Evolutionary conservation across 2,888 invertebrate genomes (phyloP).

Genomic region (Timema cristinae): DNA sequence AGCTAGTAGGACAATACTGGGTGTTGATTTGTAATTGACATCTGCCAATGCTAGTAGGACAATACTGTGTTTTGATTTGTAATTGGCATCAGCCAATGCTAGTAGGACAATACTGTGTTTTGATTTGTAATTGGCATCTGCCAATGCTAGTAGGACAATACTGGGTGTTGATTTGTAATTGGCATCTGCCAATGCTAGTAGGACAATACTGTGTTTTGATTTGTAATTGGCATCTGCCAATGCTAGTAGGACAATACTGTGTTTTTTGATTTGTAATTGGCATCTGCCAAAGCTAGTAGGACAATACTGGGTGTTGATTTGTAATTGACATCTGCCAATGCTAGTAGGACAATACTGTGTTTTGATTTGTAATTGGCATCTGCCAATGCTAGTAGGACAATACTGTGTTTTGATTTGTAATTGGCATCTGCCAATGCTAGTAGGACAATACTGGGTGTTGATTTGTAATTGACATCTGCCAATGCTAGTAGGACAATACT

Average conservation of each 20-base stretch:
- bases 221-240: background rate
- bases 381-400: no score
- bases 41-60: no score
- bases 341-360: background rate
- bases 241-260: background rate
- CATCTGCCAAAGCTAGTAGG: no score
- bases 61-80: background rate
- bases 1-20: background rate
- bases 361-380: background rate
- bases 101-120: background rate
- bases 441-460: background rate
- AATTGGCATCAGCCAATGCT: background rate
- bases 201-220: background rate
- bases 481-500: background rate
- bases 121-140: background rate
- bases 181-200: no score
- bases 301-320: background rate
- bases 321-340: background rate
- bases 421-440: background rate
- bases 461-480: background rate
- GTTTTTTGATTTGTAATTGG: background rate
- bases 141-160: no score
- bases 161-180: background rate
- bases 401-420: background rate
- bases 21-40: background rate